Percentiles rank a stretch among this genome's conserved stretches.
phyloP scores from a whole-genome alignment of 2,888 invertebrate genomes.

The Ophioninae sp. region DNA sequence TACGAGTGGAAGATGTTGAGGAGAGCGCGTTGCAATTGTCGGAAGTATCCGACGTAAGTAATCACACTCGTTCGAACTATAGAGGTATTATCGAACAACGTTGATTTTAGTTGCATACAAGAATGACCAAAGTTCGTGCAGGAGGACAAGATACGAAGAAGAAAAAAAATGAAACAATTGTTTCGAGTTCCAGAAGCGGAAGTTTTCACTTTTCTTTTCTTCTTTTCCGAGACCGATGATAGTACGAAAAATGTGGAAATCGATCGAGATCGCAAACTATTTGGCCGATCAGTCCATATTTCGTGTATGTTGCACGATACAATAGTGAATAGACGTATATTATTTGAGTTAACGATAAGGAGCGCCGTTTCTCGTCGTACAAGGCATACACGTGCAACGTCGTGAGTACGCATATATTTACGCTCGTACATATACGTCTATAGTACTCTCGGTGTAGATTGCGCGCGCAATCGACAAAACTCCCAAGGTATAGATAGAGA shows the following conservation, averaged over 20 bases:
- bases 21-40: slow-evolving; percentile 22
- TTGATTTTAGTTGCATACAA: background rate
- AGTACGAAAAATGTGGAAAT: background rate
- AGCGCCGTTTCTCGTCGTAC: background rate
- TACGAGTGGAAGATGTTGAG: slow-evolving; percentile 27
- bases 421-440: background rate
- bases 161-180: background rate
- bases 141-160: background rate
- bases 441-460: background rate
- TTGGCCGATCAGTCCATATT: background rate
- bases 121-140: background rate
- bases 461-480: slow-evolving; percentile 32
- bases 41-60: slow-evolving; percentile 44
- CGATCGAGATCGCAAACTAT: background rate
- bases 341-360: background rate
- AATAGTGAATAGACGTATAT: background rate
- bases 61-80: background rate
- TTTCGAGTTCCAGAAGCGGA: background rate
- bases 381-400: background rate
- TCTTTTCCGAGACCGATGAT: background rate
- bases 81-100: background rate
- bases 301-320: background rate
- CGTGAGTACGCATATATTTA: too few relatives aligned
- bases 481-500: background rate
- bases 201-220: background rate